Evolutionary conservation across 2,888 invertebrate species (phyloP).

Genomic region (Galeruca laticollis): DNA sequence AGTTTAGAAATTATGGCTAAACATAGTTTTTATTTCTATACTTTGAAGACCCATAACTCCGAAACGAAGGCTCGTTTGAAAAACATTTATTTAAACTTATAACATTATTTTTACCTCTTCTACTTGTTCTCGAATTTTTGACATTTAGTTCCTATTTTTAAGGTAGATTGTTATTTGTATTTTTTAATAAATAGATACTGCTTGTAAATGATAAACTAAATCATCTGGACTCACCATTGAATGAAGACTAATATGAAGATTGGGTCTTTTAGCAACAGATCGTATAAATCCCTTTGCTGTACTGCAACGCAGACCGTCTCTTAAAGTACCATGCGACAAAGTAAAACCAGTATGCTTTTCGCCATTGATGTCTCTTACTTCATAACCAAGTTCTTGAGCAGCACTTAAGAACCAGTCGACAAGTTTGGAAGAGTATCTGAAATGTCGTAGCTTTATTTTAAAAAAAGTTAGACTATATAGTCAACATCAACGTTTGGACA

Average conservation of each 20-base stretch:
- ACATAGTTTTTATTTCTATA: too few relatives aligned
- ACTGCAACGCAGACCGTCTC: slow-evolving; percentile 85
- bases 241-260: slow-evolving; percentile 74
- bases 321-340: slow-evolving; percentile 80
- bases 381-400: slow-evolving; percentile 78
- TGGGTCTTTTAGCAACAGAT: slow-evolving; percentile 72
- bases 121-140: too few relatives aligned
- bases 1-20: too few relatives aligned
- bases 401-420: slow-evolving; percentile 78
- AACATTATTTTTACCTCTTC: too few relatives aligned
- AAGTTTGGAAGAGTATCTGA: slow-evolving; percentile 76
- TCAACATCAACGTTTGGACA: too few relatives aligned
- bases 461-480: too few relatives aligned
- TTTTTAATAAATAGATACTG: neutral
- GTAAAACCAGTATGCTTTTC: slow-evolving; percentile 83
- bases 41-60: too few relatives aligned
- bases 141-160: too few relatives aligned
- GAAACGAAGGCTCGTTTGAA: too few relatives aligned
- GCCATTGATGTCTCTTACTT: slow-evolving; percentile 81
- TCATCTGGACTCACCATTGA: slow-evolving; percentile 45
- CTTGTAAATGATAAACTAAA: neutral
- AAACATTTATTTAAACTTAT: too few relatives aligned
- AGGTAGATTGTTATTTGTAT: too few relatives aligned
- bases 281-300: slow-evolving; percentile 84
- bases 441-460: too few relatives aligned